Evolutionary conservation across 2,888 invertebrate genomes (phyloP), one percentile per base, ranked within the genome.

Genomic region (Agelastica alni): DNA sequence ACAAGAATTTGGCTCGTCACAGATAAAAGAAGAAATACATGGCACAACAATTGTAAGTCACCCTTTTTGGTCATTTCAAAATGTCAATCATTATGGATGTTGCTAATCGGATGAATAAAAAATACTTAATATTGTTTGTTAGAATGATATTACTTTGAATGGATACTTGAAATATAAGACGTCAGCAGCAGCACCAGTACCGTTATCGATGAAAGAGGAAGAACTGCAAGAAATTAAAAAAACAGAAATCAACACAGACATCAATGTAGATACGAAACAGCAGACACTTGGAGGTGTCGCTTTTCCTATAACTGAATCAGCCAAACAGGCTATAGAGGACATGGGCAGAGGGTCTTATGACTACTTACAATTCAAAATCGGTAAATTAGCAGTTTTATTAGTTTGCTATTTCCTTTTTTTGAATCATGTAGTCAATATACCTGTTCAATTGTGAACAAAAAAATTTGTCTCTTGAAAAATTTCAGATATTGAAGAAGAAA

Each of bases 11-110:
- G 98, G 98, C 1, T 88, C 92, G 3, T 88, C 93, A 0, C 91
- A 93, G 68, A 95, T 99, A 54, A 91, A 91, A 68, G 93, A 96
- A 75, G 99, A 99, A 78, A 78, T 96, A 67, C 96, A 96, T 79
- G 95, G 93, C 17, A 95, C 96, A 9, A 79, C 80, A 18, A 77
- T 81, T 77, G 90, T 90, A 79, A 72, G 61, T n/a, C n/a, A n/a
- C n/a, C n/a, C n/a, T n/a, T n/a, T n/a, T n/a, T n/a, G n/a, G n/a
- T n/a, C n/a, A n/a, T n/a, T n/a, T n/a, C n/a, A n/a, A n/a, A n/a
- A n/a, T n/a, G n/a, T n/a, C n/a, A n/a, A n/a, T n/a, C n/a, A n/a
- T n/a, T n/a, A n/a, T n/a, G n/a, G n/a, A n/a, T n/a, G n/a, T n/a
- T n/a, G n/a, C n/a, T n/a, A n/a, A n/a, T n/a, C n/a, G n/a, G n/a